Conservation (phyloP, 2,797 vertebrate genomes). For the Geotrypetes seraphini region DNA sequence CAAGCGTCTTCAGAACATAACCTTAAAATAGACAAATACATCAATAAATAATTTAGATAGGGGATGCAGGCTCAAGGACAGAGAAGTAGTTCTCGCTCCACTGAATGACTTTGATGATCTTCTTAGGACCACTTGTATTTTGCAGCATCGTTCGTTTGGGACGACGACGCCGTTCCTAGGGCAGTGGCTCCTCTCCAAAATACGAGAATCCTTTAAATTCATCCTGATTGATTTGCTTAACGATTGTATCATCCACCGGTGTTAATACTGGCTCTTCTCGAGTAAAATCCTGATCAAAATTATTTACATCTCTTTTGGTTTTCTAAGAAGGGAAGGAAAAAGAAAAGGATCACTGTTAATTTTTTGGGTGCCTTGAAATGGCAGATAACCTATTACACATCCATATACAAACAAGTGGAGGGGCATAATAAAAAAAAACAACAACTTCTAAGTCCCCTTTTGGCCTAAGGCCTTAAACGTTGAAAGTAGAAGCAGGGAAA, state of each 20-base stretch:
- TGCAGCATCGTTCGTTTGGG: slow-evolving; percentile 29
- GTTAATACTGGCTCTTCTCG: slow-evolving; percentile 90
- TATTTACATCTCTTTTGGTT: slow-evolving; percentile 98
- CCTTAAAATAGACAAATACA: slow-evolving; percentile 26
- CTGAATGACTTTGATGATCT: slow-evolving; percentile 33
- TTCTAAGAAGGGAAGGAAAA: slow-evolving; percentile 68
- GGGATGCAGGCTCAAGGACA: slow-evolving; percentile 37
- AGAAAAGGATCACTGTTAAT: slow-evolving; percentile 21
- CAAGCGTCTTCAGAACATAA: slow-evolving; percentile 49
- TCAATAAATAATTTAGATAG: slow-evolving; percentile 61
- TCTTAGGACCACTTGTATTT: slow-evolving; percentile 38
- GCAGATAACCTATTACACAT: too few relatives aligned
- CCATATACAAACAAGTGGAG: too few relatives aligned
- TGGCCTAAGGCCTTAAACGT: too few relatives aligned
- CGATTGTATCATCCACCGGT: slow-evolving; percentile 78
- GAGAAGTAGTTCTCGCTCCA: slow-evolving; percentile 47
- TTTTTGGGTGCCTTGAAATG: too few relatives aligned
- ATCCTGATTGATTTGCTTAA: slow-evolving; percentile 96
- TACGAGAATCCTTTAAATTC: slow-evolving; percentile 97
- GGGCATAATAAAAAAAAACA: too few relatives aligned
- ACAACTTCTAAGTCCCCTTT: too few relatives aligned
- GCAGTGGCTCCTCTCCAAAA: slow-evolving; percentile 76
- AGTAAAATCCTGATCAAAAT: slow-evolving; percentile 98
- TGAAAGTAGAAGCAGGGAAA: too few relatives aligned
- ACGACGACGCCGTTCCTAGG: slow-evolving; percentile 44